Conservation (phyloP, 2,113 vertebrate species). For the Dasyornis broadbenti region DNA sequence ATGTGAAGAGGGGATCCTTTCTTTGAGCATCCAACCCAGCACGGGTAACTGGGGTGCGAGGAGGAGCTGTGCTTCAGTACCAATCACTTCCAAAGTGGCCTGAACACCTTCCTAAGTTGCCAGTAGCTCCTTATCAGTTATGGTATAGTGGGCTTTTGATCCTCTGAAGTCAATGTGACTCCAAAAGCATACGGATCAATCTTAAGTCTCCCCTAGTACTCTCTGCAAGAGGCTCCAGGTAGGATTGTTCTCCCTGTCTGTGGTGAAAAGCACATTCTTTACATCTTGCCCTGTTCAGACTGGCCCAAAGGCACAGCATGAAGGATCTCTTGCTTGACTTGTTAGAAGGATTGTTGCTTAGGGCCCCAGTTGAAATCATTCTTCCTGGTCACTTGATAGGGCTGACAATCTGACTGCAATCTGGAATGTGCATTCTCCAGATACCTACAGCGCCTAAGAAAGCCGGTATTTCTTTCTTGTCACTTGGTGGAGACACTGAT, state of each 20-base stretch:
- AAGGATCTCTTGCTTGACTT: not conserved
- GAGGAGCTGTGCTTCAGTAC: not conserved
- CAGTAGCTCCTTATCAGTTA: not conserved
- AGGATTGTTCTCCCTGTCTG: not conserved
- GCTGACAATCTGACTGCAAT: not conserved
- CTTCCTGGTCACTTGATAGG: not conserved
- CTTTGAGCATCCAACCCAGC: not conserved
- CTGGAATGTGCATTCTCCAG: not conserved
- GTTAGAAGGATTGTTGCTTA: not conserved
- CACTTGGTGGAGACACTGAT: not conserved
- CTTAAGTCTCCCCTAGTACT: not conserved
- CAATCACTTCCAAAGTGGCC: not conserved
- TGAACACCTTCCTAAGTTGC: not conserved
- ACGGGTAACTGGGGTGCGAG: rapidly evolving
- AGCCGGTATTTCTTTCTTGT: not conserved
- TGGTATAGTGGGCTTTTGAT: rapidly evolving
- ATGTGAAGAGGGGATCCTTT: not conserved
- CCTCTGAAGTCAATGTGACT: not conserved
- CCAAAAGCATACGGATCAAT: not conserved
- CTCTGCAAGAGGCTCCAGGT: not conserved
- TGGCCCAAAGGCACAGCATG: not conserved
- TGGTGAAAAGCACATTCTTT: not conserved
- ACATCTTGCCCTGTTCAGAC: not conserved
- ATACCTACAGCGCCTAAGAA: not conserved
- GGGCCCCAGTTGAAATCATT: not conserved